Evolutionary conservation across 1,140 invertebrate genomes (phyloP).

Genomic region (Eurosta solidaginis): DNA sequence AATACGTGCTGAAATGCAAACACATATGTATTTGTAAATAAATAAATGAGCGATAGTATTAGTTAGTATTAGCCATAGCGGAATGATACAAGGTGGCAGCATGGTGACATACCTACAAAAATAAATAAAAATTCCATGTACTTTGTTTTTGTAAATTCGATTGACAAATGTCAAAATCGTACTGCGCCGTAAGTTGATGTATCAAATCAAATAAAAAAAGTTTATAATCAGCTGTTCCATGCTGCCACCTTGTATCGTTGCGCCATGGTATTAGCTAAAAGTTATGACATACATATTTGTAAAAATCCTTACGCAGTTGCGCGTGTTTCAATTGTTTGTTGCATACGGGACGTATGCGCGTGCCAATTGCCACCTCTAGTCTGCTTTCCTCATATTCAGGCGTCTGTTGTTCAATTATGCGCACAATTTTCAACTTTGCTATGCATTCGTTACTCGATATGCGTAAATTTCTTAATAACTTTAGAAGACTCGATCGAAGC

Average conservation of each 20-base stretch:
- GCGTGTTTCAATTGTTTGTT: not conserved
- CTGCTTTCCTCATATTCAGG: not conserved
- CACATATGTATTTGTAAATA: not conserved
- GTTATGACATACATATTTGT: no score
- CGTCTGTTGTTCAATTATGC: slow-evolving; percentile 19
- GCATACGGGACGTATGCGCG: not conserved
- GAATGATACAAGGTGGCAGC: no score
- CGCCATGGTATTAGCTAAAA: no score
- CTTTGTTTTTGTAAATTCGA: no score
- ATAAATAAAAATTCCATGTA: no score
- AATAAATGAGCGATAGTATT: not conserved
- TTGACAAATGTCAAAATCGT: no score
- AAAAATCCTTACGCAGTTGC: not conserved
- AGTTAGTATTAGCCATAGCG: no score
- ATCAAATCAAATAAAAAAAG: no score
- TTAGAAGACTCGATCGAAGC: slow-evolving; percentile 19
- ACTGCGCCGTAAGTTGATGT: no score
- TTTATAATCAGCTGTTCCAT: no score
- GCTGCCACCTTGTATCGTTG: no score
- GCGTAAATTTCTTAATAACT: slow-evolving; percentile 13
- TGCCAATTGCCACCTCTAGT: not conserved
- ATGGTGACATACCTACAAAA: no score
- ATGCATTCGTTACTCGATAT: not conserved
- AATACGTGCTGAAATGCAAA: not conserved
- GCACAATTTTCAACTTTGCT: slow-evolving; percentile 10